Conservation (phyloP, 2,797 vertebrate species). For the Pipistrellus kuhlii region DNA sequence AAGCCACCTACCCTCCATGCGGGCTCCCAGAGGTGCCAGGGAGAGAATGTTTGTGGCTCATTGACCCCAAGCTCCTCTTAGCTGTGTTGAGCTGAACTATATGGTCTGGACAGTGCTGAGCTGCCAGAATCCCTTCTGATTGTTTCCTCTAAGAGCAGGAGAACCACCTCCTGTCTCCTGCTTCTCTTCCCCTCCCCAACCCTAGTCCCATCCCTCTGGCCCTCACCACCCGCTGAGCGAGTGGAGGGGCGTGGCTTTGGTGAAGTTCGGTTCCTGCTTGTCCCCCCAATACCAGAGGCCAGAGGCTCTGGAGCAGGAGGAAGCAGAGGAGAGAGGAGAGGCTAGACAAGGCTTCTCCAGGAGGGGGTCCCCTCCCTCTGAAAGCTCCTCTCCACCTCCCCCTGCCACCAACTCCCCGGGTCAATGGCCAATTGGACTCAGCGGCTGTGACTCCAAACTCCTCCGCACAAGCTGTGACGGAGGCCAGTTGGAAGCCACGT, state of each 20-base stretch:
- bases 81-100: background rate
- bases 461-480: too few relatives aligned
- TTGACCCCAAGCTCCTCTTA: background rate
- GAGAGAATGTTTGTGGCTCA: background rate
- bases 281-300: background rate
- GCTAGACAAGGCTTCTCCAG: too few relatives aligned
- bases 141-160: too few relatives aligned
- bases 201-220: background rate
- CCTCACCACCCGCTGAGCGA: too few relatives aligned
- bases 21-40: background rate
- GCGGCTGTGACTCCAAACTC: too few relatives aligned
- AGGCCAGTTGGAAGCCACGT: conserved; percentile 61
- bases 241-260: background rate
- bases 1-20: background rate
- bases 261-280: background rate
- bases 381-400: background rate
- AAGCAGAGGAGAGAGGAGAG: background rate
- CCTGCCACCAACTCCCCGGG: background rate
- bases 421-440: too few relatives aligned
- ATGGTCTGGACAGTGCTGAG: background rate
- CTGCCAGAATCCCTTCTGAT: background rate
- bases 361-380: background rate
- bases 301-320: background rate
- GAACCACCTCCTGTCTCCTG: background rate
- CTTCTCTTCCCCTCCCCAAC: background rate